phyloP scores from a whole-genome alignment of 2,888 invertebrate species.

The Notodonta ziczac region DNA sequence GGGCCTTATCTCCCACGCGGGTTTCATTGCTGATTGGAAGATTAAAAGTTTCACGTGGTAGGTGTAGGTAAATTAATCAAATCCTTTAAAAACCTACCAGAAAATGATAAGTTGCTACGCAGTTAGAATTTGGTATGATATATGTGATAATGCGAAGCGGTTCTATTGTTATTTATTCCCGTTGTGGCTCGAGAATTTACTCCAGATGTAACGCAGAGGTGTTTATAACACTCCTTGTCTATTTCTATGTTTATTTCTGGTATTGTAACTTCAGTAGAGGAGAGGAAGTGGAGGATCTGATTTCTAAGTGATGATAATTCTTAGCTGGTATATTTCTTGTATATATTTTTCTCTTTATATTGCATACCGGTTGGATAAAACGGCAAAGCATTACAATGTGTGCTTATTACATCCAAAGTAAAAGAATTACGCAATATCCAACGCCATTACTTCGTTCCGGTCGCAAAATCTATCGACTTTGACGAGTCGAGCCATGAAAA shows the following conservation, averaged over 20 bases:
- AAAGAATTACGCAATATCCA: constrained; percentile 30
- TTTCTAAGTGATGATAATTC: too few relatives aligned
- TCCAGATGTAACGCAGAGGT: too few relatives aligned
- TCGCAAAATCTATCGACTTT: constrained; percentile 33
- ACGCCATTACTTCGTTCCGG: constrained; percentile 29
- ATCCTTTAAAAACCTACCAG: not conserved
- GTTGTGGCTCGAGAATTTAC: too few relatives aligned
- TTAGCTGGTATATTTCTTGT: too few relatives aligned
- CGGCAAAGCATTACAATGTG: constrained; percentile 11
- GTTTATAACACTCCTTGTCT: too few relatives aligned
- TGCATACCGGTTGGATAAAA: not conserved
- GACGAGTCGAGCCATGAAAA: constrained; percentile 35
- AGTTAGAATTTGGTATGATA: too few relatives aligned
- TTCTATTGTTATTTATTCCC: too few relatives aligned
- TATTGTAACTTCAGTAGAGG: too few relatives aligned
- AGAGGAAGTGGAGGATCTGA: too few relatives aligned
- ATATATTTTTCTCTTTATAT: too few relatives aligned
- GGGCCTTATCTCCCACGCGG: not conserved
- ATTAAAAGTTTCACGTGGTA: not conserved
- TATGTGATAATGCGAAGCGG: too few relatives aligned
- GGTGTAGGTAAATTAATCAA: not conserved
- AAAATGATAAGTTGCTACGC: not conserved
- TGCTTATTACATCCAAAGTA: constrained; percentile 11
- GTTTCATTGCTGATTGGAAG: not conserved
- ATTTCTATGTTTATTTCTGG: too few relatives aligned